Conservation (phyloP, 2,113 vertebrate genomes). For the Nerophis lumbriciformis region DNA sequence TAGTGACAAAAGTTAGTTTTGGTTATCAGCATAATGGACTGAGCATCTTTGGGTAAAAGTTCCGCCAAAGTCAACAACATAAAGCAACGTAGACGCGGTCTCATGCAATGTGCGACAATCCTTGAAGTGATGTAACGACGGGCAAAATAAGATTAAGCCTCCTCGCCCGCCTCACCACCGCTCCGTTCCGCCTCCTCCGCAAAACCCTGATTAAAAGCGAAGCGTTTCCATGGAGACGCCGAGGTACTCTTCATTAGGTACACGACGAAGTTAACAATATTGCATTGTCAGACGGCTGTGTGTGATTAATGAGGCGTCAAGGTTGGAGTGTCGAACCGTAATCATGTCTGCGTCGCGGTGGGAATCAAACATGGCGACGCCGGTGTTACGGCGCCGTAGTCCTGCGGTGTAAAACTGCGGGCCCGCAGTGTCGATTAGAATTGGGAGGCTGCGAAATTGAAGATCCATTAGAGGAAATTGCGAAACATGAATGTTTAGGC, state of each 20-base stretch:
- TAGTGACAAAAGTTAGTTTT: too few species aligned
- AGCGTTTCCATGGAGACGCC: constrained; percentile 44
- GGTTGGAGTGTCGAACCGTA: too few species aligned
- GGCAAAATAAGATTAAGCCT: constrained; percentile 9
- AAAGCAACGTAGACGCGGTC: too few species aligned
- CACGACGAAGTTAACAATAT: background rate
- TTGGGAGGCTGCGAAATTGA: background rate
- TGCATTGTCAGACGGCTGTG: too few species aligned
- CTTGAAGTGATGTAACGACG: constrained; percentile 11
- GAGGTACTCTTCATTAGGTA: constrained; percentile 28
- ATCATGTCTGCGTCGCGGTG: too few species aligned
- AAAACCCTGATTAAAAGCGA: constrained; percentile 16
- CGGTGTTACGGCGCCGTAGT: too few species aligned
- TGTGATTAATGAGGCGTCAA: too few species aligned
- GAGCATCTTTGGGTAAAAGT: too few species aligned
- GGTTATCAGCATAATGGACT: too few species aligned
- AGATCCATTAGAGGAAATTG: background rate
- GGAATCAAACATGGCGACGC: too few species aligned
- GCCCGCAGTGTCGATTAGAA: background rate
- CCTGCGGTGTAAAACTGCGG: too few species aligned
- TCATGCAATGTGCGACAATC: background rate
- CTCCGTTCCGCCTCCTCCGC: constrained; percentile 22
- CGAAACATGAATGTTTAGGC: background rate
- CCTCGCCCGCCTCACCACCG: constrained; percentile 5
- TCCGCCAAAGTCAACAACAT: too few species aligned